These are phyloP conservation scores for Actinia equina DNA, from an alignment of 64 coral and sea anemone genomes.

Conservation along the genomic window DNA sequence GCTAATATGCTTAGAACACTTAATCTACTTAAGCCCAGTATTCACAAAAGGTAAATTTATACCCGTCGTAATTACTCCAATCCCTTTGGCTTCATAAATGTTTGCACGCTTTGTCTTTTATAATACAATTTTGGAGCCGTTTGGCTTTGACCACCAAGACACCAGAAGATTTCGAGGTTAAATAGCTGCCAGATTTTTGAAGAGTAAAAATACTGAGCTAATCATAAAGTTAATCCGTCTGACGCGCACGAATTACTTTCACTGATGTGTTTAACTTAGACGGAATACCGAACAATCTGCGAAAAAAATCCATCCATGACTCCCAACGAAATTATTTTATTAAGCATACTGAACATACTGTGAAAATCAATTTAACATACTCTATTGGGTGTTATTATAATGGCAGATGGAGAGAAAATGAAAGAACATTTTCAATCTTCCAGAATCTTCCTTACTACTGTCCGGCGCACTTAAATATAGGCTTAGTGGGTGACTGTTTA, in stretches of 20 bases:
- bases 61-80: too few species aligned
- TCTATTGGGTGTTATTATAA: neutral
- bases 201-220: neutral
- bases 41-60: too few species aligned
- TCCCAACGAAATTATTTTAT: neutral
- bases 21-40: too few species aligned
- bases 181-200: neutral
- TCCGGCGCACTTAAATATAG: too few species aligned
- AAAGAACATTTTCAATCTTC: too few species aligned
- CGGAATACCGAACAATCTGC: neutral
- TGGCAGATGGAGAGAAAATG: neutral
- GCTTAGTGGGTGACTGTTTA: too few species aligned
- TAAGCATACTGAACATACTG: neutral
- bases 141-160: neutral
- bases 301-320: neutral
- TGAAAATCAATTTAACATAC: neutral
- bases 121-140: neutral
- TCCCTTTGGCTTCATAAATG: too few species aligned
- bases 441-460: too few species aligned
- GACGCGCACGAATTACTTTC: neutral
- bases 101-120: neutral
- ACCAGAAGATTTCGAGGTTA: neutral
- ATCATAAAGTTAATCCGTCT: neutral
- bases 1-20: too few species aligned
- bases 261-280: neutral